These are phyloP conservation scores for Picathartes gymnocephalus DNA, from an alignment of 2,113 vertebrate genomes.

Conservation along the genomic window DNA sequence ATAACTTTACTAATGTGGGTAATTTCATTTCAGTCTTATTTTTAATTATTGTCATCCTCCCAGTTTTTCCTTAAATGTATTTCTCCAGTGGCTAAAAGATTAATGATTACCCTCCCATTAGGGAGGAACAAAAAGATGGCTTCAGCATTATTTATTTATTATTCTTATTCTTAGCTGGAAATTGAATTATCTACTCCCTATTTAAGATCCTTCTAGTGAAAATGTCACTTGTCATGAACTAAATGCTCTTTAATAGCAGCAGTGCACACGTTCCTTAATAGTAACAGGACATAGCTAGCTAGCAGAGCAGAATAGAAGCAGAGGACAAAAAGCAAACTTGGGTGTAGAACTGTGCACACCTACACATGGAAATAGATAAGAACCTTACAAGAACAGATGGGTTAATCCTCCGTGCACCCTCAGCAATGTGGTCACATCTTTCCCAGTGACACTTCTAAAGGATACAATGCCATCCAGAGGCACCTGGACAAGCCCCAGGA, in stretches of 20 bases:
- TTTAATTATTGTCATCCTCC: neutral
- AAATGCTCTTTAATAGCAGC: neutral
- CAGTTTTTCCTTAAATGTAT: neutral
- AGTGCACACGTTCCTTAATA: neutral
- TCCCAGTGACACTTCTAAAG: neutral
- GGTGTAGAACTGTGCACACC: neutral
- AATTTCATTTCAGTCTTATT: neutral
- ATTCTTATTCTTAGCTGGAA: conserved; percentile 41
- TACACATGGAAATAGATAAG: neutral
- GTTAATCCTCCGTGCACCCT: neutral
- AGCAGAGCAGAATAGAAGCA: neutral
- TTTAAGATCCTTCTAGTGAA: conserved; percentile 12
- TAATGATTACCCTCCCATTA: neutral
- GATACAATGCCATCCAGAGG: neutral
- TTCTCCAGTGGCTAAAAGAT: conserved; percentile 2
- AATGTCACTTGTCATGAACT: conserved; percentile 10
- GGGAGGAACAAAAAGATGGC: neutral
- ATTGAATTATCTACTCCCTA: neutral
- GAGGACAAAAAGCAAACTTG: neutral
- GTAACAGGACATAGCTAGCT: neutral
- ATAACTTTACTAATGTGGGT: neutral
- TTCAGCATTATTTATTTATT: conserved; percentile 47
- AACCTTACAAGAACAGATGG: neutral
- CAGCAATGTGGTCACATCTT: neutral
- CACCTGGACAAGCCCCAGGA: neutral